Base-by-base conservation (phyloP, 2,888 invertebrate species). In the Mylabris sibirica region DNA sequence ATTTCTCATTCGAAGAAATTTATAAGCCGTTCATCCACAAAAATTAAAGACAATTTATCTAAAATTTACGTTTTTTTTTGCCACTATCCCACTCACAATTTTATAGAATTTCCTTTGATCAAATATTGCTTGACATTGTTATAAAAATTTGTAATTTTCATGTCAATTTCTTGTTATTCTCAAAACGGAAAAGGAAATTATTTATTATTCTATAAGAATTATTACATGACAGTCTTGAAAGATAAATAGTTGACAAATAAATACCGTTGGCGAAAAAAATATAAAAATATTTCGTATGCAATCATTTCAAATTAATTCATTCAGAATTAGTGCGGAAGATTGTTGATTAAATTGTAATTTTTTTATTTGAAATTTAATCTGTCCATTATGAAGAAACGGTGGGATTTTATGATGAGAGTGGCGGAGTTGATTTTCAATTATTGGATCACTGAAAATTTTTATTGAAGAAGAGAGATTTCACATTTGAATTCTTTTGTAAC, bases 101-200 rank as follows among this genome's bases (percentile, higher is more conserved):
- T 30, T 5, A 3, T 2, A 5, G 44, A 44, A n/a, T 44, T 44
- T 17, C 1, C 44, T 44, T 44, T 44, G 44, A 44, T 44, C 44
- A 17, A 44, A n/a, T 5, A 0, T 44, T 17, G 6, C 17, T 8
- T 44, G 12, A 12, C 17, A 41, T 14, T 4, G 41, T 11, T 12
- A 17, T 44, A n/a, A 44, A n/a, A 17, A 44, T 44, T 44, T n/a
- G n/a, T 3, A 44, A 44, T 44, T 44, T n/a, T 38, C 11, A 44
- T 17, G 44, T 44, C n/a, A 44, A 44, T 38, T 38, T 41, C n/a
- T 41, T 41, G 14, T 3, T 41, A 41, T 44, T 44, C 44, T n/a
- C 5, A n/a, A 44, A 17, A 44, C 44, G 44, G 44, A 44, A 44
- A 44, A 17, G 44, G 44, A 44, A 44, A 44, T 44, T 44, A 44